phyloP scores from a whole-genome alignment of 2,113 vertebrate genomes.

The Mormoops blainvillei region DNA sequence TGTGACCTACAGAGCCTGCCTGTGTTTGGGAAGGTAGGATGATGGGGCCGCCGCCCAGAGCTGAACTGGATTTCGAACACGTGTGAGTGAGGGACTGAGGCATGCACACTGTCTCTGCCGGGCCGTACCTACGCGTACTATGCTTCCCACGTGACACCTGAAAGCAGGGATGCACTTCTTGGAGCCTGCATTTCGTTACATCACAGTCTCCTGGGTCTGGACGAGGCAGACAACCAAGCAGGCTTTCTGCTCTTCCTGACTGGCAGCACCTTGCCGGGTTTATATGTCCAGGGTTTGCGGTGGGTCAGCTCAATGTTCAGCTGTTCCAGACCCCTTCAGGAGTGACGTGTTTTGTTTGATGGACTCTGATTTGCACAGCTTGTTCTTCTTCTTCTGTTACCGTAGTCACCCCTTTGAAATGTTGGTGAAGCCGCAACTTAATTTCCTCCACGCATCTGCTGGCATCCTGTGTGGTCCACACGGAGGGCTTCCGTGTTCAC shows the following conservation, averaged over 20 bases:
- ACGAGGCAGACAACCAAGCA: not conserved
- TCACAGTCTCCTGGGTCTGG: too few species aligned
- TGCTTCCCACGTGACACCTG: not conserved
- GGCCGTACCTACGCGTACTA: fast-evolving
- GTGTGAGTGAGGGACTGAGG: fast-evolving
- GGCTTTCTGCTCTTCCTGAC: not conserved
- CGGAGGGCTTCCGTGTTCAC: fast-evolving
- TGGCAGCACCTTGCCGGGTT: fast-evolving
- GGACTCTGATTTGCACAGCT: fast-evolving
- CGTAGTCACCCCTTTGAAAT: not conserved
- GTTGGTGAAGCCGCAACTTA: not conserved
- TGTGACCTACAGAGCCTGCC: not conserved
- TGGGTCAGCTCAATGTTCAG: fast-evolving
- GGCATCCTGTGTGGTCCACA: fast-evolving
- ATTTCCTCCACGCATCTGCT: not conserved
- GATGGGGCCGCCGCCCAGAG: fast-evolving
- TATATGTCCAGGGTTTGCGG: fast-evolving
- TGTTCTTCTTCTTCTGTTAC: not conserved
- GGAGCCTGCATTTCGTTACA: fast-evolving
- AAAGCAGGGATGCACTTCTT: not conserved
- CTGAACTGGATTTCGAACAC: too few species aligned
- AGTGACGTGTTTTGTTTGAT: too few species aligned
- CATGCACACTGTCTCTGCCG: fast-evolving
- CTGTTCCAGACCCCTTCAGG: fast-evolving
- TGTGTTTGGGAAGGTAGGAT: not conserved